Evolutionary conservation across 2,797 vertebrate species (phyloP).

Genomic region (Microtus agrestis): DNA sequence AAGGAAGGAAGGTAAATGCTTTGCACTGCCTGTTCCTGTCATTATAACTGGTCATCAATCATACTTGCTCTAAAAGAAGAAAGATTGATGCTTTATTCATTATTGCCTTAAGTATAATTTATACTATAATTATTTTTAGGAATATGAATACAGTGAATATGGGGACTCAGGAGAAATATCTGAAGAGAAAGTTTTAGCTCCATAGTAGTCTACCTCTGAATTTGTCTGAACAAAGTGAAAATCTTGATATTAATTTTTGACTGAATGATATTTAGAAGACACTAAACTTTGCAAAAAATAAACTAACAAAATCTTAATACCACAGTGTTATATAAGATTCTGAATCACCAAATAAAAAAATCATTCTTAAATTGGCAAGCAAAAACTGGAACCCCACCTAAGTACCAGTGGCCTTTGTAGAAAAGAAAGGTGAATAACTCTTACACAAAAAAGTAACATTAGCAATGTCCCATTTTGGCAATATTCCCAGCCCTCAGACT

Average conservation of each 20-base stretch:
- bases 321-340: not conserved
- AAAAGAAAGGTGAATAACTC: not conserved
- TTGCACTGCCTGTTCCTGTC: not conserved
- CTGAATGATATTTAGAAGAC: conserved; percentile 16
- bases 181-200: not conserved
- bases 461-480: not conserved
- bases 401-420: not conserved
- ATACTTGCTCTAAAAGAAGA: not conserved
- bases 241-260: not conserved
- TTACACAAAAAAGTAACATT: not conserved
- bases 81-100: not conserved
- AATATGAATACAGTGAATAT: not conserved
- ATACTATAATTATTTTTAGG: not conserved
- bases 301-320: not conserved
- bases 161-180: not conserved
- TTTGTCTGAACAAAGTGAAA: not conserved
- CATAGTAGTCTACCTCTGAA: not conserved
- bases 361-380: not conserved
- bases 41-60: not conserved
- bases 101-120: not conserved
- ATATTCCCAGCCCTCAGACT: not conserved
- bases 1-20: not conserved
- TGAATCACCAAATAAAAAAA: conserved; percentile 23
- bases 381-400: not conserved
- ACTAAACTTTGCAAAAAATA: not conserved